These are phyloP conservation scores for Polydrusus pterygomalis DNA, from an alignment of 2,888 invertebrate species.

Conservation along the genomic window DNA sequence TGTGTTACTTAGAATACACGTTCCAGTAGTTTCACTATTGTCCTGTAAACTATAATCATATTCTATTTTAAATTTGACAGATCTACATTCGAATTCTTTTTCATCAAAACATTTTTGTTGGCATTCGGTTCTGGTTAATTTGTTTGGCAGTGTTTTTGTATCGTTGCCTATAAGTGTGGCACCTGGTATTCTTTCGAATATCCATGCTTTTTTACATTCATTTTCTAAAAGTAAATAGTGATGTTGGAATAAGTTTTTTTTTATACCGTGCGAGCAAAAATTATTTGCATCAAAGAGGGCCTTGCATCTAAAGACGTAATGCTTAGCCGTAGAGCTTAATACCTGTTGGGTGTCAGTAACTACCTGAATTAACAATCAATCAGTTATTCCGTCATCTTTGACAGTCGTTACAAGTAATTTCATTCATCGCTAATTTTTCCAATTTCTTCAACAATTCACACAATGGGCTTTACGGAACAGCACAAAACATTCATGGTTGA, in stretches of 20 bases:
- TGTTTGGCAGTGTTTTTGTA: constrained; percentile 76
- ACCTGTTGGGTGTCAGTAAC: too few species aligned
- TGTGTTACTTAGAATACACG: constrained; percentile 82
- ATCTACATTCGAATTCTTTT: constrained; percentile 74
- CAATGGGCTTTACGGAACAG: too few species aligned
- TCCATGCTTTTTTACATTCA: constrained; percentile 79
- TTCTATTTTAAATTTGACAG: constrained; percentile 73
- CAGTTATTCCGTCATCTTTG: too few species aligned
- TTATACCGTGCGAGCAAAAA: too few species aligned
- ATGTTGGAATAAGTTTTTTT: background rate
- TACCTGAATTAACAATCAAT: too few species aligned
- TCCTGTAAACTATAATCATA: constrained; percentile 18
- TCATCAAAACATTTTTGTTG: constrained; percentile 78
- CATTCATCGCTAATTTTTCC: too few species aligned
- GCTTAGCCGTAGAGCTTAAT: too few species aligned
- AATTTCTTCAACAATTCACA: too few species aligned
- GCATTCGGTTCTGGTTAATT: constrained; percentile 81
- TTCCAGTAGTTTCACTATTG: constrained; percentile 70
- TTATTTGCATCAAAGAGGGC: too few species aligned
- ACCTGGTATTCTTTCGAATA: constrained; percentile 84
- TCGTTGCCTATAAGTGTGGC: constrained; percentile 82
- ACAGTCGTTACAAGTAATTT: too few species aligned
- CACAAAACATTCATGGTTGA: too few species aligned
- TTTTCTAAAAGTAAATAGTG: constrained; percentile 20
- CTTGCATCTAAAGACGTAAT: too few species aligned